Conservation (phyloP, 2,888 invertebrate genomes). For the Diachrysia chrysitis region DNA sequence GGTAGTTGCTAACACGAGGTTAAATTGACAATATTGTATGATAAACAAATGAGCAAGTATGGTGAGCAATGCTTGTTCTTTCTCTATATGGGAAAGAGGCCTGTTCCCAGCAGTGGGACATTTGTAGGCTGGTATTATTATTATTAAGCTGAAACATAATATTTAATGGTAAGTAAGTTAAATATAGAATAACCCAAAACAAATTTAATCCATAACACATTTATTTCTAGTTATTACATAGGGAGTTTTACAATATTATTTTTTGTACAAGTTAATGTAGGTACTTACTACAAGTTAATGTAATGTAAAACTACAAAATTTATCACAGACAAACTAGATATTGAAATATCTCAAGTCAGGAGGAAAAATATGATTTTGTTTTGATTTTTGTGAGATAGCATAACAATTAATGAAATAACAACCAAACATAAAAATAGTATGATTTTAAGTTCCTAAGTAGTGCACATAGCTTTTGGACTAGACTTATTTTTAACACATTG, state of each 20-base stretch:
- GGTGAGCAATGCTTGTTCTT: too few species aligned
- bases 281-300: too few species aligned
- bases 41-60: too few species aligned
- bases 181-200: not conserved
- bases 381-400: not conserved
- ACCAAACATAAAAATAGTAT: not conserved
- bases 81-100: too few species aligned
- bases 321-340: conserved; percentile 1
- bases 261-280: not conserved
- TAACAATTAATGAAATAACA: not conserved
- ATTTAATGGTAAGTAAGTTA: too few species aligned
- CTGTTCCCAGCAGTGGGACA: too few species aligned
- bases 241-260: not conserved
- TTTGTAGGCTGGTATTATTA: too few species aligned
- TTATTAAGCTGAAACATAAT: too few species aligned
- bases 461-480: not conserved
- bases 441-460: not conserved
- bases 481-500: not conserved
- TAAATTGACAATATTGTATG: too few species aligned
- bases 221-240: not conserved
- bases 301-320: not conserved
- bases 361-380: not conserved
- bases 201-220: not conserved
- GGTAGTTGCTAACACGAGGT: too few species aligned
- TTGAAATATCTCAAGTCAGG: not conserved